Percentiles rank a stretch among this genome's conserved stretches.
phyloP scores from a whole-genome alignment of 2,113 vertebrate species.

The Falco punctatus region DNA sequence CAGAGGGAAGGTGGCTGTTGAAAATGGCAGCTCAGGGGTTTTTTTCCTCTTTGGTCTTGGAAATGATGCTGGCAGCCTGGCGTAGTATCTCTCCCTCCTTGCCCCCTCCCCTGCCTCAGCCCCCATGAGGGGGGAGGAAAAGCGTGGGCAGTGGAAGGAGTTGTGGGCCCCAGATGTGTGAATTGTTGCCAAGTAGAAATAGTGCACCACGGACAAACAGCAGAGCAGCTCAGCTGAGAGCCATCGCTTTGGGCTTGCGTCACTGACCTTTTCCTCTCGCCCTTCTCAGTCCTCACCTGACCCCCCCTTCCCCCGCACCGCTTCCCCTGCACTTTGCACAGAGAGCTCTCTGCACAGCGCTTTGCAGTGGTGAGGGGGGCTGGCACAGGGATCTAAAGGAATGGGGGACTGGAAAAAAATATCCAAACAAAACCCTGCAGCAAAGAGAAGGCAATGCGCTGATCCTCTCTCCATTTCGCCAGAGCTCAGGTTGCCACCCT shows the following conservation, averaged over 20 bases:
- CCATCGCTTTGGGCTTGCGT: constrained; percentile 6
- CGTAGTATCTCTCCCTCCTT: background rate
- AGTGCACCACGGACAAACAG: background rate
- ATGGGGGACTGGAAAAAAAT: background rate
- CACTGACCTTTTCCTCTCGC: constrained; percentile 62
- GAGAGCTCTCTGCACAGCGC: background rate
- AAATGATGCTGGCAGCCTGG: background rate
- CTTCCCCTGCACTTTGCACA: background rate
- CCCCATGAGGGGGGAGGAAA: background rate
- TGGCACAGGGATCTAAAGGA: background rate
- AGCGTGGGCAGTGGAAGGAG: constrained; percentile 50
- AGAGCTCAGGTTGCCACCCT: background rate
- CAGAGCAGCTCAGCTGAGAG: background rate
- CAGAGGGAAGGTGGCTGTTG: background rate
- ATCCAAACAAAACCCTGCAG: background rate
- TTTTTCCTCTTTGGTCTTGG: background rate
- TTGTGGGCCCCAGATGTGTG: constrained; percentile 68
- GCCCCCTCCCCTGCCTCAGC: background rate
- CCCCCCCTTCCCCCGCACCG: background rate
- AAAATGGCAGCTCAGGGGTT: background rate
- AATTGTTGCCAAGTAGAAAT: background rate
- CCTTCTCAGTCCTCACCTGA: constrained; percentile 40
- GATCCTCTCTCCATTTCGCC: background rate
- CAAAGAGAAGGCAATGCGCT: background rate
- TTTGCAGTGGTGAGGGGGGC: background rate